Evolutionary conservation across 2,113 vertebrate species (phyloP).

Genomic region (Coracopsis vasa): DNA sequence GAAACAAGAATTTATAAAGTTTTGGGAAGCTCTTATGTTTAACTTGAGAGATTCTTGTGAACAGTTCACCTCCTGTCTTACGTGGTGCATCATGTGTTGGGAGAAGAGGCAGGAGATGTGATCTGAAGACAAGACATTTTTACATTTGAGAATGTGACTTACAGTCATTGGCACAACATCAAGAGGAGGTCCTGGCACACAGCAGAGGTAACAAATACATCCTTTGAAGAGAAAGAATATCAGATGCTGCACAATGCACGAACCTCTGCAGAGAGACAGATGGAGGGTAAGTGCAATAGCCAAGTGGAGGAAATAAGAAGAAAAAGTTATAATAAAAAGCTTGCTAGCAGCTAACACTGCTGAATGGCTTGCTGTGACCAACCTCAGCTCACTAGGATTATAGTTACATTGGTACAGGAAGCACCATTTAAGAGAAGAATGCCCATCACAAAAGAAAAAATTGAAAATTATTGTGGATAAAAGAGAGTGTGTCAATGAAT

Average conservation of each 20-base stretch:
- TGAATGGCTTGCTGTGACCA: neutral
- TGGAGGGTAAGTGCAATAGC: conserved; percentile 28
- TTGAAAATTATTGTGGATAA: neutral
- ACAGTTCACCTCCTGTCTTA: conserved; percentile 12
- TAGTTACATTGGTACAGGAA: neutral
- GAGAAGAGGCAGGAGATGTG: neutral
- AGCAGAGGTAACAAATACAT: conserved; percentile 35
- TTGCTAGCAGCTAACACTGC: neutral
- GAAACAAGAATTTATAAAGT: neutral
- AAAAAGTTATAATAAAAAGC: neutral
- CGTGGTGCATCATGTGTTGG: neutral
- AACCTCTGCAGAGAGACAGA: conserved; percentile 38
- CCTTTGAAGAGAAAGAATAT: conserved; percentile 8
- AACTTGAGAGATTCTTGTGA: neutral
- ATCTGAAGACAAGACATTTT: conserved; percentile 26
- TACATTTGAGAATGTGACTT: conserved; percentile 43
- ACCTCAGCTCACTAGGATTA: neutral
- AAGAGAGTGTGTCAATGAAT: neutral
- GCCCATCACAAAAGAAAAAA: neutral
- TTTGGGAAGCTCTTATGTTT: neutral
- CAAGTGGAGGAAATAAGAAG: neutral
- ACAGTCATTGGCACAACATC: conserved; percentile 19
- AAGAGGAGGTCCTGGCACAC: conserved; percentile 39
- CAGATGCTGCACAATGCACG: conserved; percentile 13
- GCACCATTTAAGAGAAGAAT: neutral